phyloP scores from a whole-genome alignment of 2,888 invertebrate genomes.

The Griposia aprilina region DNA sequence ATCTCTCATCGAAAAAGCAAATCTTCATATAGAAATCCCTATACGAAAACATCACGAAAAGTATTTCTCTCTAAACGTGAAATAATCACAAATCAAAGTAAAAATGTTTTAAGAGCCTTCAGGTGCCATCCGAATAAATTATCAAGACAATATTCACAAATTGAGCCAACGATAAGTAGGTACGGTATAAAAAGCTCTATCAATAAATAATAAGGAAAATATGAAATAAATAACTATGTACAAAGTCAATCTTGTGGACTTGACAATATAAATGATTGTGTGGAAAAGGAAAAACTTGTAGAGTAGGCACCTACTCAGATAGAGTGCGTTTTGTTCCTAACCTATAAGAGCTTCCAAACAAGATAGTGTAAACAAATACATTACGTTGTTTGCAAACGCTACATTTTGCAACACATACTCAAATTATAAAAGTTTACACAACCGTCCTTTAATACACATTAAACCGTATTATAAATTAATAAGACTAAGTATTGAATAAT shows the following conservation, averaged over 20 bases:
- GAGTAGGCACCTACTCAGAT: neutral
- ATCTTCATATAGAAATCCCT: neutral
- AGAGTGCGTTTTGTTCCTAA: conserved; percentile 14
- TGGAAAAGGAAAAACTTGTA: conserved; percentile 4
- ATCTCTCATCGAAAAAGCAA: neutral
- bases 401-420: neutral
- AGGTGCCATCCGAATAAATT: conserved; percentile 68
- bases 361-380: too few relatives aligned
- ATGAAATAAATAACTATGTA: conserved; percentile 9
- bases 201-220: conserved; percentile 5
- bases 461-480: neutral
- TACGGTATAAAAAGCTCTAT: neutral
- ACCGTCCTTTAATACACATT: neutral
- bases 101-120: conserved; percentile 65
- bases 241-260: neutral
- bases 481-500: neutral
- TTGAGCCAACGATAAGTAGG: conserved; percentile 58
- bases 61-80: conserved; percentile 24
- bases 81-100: conserved; percentile 70
- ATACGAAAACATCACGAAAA: neutral
- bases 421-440: too few relatives aligned
- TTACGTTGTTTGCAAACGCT: too few relatives aligned
- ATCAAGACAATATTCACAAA: conserved; percentile 72
- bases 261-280: conserved; percentile 1
- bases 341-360: neutral